phyloP scores from a whole-genome alignment of 2,113 vertebrate species.

The Zosterops japonicus region DNA sequence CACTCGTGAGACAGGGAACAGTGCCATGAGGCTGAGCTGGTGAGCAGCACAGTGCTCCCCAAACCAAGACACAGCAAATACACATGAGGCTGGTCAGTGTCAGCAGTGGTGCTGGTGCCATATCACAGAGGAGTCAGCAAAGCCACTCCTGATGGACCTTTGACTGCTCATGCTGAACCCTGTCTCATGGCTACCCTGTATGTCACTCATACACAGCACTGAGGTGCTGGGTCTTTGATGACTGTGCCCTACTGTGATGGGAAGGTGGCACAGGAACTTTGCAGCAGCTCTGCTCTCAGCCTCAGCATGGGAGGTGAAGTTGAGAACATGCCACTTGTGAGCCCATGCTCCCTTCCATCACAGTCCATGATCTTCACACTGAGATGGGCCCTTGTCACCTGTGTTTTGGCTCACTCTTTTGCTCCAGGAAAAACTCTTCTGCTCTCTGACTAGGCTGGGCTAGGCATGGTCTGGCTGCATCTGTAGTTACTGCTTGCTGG shows the following conservation, averaged over 20 bases:
- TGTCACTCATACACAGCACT: accelerated
- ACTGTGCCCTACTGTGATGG: too few relatives aligned
- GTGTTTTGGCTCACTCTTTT: background rate
- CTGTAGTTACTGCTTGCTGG: background rate
- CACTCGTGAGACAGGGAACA: accelerated
- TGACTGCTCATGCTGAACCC: background rate
- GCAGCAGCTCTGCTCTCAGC: background rate
- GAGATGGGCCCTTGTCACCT: accelerated
- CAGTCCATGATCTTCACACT: background rate
- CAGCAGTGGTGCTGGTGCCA: accelerated
- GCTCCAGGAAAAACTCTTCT: background rate
- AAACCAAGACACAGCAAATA: background rate
- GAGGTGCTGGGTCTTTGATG: accelerated
- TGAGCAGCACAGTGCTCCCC: background rate
- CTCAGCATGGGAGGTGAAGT: accelerated
- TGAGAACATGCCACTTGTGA: background rate
- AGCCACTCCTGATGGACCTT: background rate
- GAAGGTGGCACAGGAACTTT: background rate
- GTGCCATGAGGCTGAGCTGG: background rate
- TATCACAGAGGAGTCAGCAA: background rate
- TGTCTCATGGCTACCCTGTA: accelerated
- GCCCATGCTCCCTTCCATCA: background rate
- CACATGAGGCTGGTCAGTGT: accelerated
- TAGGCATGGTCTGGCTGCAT: background rate
- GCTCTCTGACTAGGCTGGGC: background rate